Evolutionary conservation across 2,113 vertebrate genomes (phyloP), one percentile per base, ranked within the genome.

Genomic region (Oplegnathus fasciatus): DNA sequence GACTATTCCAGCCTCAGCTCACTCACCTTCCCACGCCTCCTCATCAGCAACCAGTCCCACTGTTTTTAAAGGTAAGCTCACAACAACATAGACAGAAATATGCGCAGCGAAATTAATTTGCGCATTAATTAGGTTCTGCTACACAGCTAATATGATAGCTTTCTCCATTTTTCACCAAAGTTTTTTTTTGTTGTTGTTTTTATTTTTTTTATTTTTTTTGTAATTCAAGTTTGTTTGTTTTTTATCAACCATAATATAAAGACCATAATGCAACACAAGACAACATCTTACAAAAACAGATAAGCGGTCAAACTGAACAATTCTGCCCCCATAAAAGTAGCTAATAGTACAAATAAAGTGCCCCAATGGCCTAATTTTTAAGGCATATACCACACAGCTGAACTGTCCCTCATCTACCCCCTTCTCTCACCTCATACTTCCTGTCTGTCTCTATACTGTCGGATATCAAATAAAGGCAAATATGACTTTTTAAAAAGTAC

Each of bases 1-100:
- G 40, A 62, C 61, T 60, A 26, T 4, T 79, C 42, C 69, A 22
- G 5, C 71, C 30, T 40, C n/a, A 68, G 74, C 57, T 67, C 55
- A 18, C 26, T 80, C 65, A 26, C 22, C 34, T 78, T 34, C 9
- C 7, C 20, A 24, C 15, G 5, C 20, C 2, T 18, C 42, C 34
- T 24, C 40, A 46, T 62, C 69, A 48, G 55, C 26, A 48, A 32
- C 28, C 30, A 61, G 4, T 52, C 44, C 37, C 4, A 28, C 26
- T 26, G 8, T 65, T 50, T 37, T 18, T 18, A 40, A 34, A 28
- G 30, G 26, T 11, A 14, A 46, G 26, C 26, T 44, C 5, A 22
- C 37, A 30, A 26, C 6, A 37, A 37, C 34, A 37, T 3, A 37
- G 34, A 37, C 34, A 37, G 34, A 37, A 6, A 37, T 37, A 6